A percentile compares a stretch with the other conserved stretches of the same genome.
Evolutionary conservation across 2,797 vertebrate genomes (phyloP).

Genomic region (Phoeniculus purpureus): DNA sequence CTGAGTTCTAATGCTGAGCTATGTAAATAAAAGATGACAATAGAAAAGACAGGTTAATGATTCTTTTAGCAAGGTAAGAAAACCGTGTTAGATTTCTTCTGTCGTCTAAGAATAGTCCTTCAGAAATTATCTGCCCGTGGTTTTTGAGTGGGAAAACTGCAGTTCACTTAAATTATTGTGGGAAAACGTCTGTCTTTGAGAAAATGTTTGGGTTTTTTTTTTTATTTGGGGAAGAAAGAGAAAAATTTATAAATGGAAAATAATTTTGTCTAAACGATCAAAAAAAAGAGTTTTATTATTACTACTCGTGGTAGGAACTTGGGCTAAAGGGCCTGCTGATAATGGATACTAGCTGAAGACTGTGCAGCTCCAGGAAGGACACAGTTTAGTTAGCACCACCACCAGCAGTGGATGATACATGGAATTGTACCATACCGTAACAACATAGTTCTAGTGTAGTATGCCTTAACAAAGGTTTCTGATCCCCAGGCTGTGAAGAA

Average conservation of each 20-base stretch:
- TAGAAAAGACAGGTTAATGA: background rate
- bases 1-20: background rate
- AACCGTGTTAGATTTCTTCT: background rate
- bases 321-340: background rate
- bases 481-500: background rate
- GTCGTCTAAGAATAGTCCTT: background rate
- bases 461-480: background rate
- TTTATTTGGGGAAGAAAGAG: background rate
- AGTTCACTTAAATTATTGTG: background rate
- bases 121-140: background rate
- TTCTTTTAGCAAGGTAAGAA: background rate
- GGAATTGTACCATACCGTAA: background rate
- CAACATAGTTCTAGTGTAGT: background rate
- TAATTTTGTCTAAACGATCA: background rate
- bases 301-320: background rate
- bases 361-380: background rate
- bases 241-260: background rate
- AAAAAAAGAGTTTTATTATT: background rate
- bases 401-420: background rate
- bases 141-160: background rate
- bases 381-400: background rate
- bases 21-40: background rate
- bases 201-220: background rate
- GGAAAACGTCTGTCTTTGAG: background rate
- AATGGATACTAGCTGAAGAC: background rate